Base-by-base conservation (phyloP, 2,113 vertebrate species). In the Oreochromis tanganicae region DNA sequence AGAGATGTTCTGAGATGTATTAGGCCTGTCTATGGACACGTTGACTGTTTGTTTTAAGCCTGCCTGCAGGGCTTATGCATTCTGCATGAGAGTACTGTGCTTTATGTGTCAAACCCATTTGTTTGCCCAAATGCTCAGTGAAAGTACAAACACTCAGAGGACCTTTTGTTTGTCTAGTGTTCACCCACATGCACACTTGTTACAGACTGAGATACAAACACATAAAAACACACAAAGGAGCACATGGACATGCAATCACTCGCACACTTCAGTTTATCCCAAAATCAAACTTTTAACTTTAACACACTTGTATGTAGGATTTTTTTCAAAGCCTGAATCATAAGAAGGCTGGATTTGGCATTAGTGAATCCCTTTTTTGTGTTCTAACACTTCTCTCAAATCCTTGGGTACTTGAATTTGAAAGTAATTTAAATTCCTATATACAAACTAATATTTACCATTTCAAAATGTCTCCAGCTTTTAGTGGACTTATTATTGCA, bases 51-150 rank as follows among this genome's bases (percentile, higher is more conserved):
- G 93, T 94, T 96, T 93, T 92, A 92, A 94, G 90, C 84, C 66
- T 94, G 95, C 94, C 95, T 91, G 91, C 86, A 3, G 92, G 95
- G 92, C 93, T 95, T 86, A 94, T 96, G 95, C 94, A 96, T 95
- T 94, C 92, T 95, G 93, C 92, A 96, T 96, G 95, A 95, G 94
- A 90, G 56, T 82, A 85, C 89, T 85, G 83, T 84, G 91, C 92
- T 96, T 95, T 90, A 94, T 93, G 93, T 95, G 94, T 96, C 95
- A 94, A 91, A 94, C 85, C 86, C 89, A 95, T 95, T 96, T 96
- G 95, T 96, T 95, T 95, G 90, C 92, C 92, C 92, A 94, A 94
- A 94, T 94, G 89, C 90, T 91, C 86, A 87, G 88, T 52, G 68
- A 92, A 93, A 92, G 91, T 91, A 87, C 82, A 92, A 91, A 91